A percentile compares a stretch with the other conserved stretches of the same genome.
Evolutionary conservation across 2,888 invertebrate species (phyloP).

Genomic region (Hirtodrosophila cameraria): DNA sequence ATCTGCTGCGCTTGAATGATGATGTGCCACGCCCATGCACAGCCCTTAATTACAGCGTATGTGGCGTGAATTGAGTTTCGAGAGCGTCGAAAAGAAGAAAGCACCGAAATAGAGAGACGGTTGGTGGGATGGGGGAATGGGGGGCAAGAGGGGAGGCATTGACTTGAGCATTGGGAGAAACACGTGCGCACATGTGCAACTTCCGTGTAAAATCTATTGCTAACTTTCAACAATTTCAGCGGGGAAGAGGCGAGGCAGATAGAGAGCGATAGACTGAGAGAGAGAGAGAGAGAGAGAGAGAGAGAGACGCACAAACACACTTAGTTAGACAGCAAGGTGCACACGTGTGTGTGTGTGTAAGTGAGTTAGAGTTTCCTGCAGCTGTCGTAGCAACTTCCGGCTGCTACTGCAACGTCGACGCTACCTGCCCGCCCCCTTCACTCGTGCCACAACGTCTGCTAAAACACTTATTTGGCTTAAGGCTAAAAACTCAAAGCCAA

Average conservation of each 20-base stretch:
- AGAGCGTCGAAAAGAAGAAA: background rate
- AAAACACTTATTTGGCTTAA: slow-evolving; percentile 78
- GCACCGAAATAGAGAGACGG: background rate
- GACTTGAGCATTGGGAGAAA: slow-evolving; percentile 52
- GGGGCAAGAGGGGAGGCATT: slow-evolving; percentile 8
- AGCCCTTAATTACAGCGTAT: slow-evolving; percentile 69
- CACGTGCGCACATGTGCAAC: slow-evolving; percentile 81
- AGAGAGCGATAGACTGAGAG: slow-evolving; percentile 42
- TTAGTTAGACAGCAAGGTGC: slow-evolving; percentile 43
- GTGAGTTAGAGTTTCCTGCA: slow-evolving; percentile 80
- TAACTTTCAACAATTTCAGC: slow-evolving; percentile 75
- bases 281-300: slow-evolving; percentile 33
- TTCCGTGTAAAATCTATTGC: slow-evolving; percentile 81
- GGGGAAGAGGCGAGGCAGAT: slow-evolving; percentile 8
- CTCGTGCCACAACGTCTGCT: slow-evolving; percentile 63
- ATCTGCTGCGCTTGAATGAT: slow-evolving; percentile 77
- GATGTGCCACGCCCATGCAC: slow-evolving; percentile 73
- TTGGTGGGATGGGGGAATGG: background rate
- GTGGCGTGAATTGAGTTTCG: slow-evolving; percentile 47
- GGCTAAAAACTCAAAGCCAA: slow-evolving; percentile 79
- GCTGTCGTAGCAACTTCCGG: slow-evolving; percentile 80
- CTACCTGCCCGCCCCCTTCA: slow-evolving; percentile 26
- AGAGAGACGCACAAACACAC: slow-evolving; percentile 35
- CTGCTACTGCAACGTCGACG: slow-evolving; percentile 56
- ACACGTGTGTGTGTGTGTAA: slow-evolving; percentile 59